Evolutionary conservation across 2,888 invertebrate genomes (phyloP).

Genomic region (Diarsia brunnea): DNA sequence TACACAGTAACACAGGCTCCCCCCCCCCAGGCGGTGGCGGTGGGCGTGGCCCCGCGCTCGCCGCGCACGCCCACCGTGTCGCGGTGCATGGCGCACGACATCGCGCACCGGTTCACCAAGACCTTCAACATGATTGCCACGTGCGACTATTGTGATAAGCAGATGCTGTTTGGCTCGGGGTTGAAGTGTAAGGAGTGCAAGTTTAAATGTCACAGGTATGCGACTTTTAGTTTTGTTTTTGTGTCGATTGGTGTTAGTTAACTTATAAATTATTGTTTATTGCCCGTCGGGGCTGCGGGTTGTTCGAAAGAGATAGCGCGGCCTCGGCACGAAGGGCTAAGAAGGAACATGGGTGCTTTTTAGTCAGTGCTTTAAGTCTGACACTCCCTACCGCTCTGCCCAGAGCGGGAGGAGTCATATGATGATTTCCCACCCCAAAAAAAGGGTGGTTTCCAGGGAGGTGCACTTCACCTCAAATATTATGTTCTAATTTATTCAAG

Average conservation of each 20-base stretch:
- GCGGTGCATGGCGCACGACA: slow-evolving; percentile 95
- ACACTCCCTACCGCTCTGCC: too few relatives aligned
- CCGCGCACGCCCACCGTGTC: slow-evolving; percentile 94
- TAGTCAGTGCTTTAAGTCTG: too few relatives aligned
- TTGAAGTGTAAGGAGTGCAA: slow-evolving; percentile 98
- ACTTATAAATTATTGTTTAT: neutral
- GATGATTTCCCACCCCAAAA: too few relatives aligned
- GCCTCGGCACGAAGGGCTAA: too few relatives aligned
- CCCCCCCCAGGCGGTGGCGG: slow-evolving; percentile 20
- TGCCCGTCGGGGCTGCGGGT: too few relatives aligned
- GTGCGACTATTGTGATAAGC: slow-evolving; percentile 97
- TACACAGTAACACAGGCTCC: neutral
- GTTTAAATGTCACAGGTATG: slow-evolving; percentile 94
- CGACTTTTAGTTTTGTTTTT: neutral
- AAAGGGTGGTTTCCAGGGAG: too few relatives aligned
- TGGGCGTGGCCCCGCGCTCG: slow-evolving; percentile 88
- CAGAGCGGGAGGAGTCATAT: too few relatives aligned
- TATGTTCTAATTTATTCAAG: too few relatives aligned
- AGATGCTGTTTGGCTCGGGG: slow-evolving; percentile 95
- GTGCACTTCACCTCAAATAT: too few relatives aligned
- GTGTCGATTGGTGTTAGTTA: neutral
- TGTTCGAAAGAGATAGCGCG: too few relatives aligned
- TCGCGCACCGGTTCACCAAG: slow-evolving; percentile 97
- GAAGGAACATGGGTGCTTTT: too few relatives aligned
- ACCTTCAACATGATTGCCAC: slow-evolving; percentile 97